These are phyloP conservation scores for Troides aeacus DNA, from an alignment of 2,888 invertebrate species.

Conservation along the genomic window DNA sequence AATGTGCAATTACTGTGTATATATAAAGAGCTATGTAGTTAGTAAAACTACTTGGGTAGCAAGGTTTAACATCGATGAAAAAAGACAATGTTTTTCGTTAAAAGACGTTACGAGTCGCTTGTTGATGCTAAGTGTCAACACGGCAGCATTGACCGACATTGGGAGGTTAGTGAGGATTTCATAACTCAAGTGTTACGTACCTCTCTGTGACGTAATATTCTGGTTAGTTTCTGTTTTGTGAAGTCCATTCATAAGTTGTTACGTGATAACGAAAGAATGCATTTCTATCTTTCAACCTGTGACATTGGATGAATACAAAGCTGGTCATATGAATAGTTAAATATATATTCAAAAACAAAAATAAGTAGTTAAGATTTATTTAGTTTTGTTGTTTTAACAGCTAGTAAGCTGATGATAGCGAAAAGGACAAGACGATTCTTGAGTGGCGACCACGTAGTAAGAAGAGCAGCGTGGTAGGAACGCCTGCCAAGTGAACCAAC, in stretches of 20 bases:
- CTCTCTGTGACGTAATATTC: constrained; percentile 12
- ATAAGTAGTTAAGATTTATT: no score
- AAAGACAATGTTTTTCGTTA: background rate
- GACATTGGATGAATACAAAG: background rate
- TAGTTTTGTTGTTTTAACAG: no score
- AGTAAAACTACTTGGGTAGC: background rate
- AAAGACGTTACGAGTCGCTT: constrained; percentile 37
- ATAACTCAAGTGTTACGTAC: constrained; percentile 35
- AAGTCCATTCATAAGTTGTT: constrained; percentile 21
- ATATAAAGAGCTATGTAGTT: no score
- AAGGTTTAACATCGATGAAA: background rate
- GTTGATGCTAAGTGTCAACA: constrained; percentile 56
- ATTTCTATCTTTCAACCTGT: background rate
- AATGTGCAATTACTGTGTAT: no score
- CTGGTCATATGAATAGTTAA: no score
- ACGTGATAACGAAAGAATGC: constrained; percentile 13
- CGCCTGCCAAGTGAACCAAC: no score
- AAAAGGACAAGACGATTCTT: no score
- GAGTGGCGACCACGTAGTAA: no score
- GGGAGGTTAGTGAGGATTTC: constrained; percentile 42
- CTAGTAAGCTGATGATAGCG: no score
- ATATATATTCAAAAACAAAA: no score
- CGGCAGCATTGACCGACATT: constrained; percentile 72
- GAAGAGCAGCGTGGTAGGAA: no score
- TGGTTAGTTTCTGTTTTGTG: constrained; percentile 7